A percentile compares a stretch with the other conserved stretches of the same genome.
Evolutionary conservation across 2,888 invertebrate genomes (phyloP).

Genomic region (Tetanocera ferruginea): DNA sequence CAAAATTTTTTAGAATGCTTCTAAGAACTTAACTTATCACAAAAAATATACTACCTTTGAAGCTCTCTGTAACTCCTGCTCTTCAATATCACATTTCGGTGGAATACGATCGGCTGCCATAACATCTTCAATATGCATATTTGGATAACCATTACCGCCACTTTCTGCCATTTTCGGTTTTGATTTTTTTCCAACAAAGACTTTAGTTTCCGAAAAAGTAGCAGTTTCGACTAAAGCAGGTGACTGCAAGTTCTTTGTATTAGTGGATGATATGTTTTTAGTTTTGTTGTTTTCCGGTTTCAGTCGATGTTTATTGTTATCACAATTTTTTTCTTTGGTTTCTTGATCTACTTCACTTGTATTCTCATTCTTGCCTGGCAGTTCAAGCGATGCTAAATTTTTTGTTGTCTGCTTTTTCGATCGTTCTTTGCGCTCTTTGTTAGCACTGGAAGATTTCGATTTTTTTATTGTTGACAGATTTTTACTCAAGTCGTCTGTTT

Average conservation of each 20-base stretch:
- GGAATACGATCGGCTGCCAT: constrained; percentile 52
- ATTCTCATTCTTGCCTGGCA: neutral
- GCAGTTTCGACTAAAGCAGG: neutral
- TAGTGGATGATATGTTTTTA: neutral
- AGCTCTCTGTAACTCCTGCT: constrained; percentile 74
- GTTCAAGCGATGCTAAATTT: neutral
- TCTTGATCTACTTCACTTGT: neutral
- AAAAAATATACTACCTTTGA: constrained; percentile 70
- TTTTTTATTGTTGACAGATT: constrained; percentile 49
- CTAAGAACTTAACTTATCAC: too few relatives aligned
- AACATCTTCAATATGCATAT: constrained; percentile 71
- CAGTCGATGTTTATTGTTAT: neutral
- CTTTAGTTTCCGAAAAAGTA: neutral
- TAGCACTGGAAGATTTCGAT: constrained; percentile 44
- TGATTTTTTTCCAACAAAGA: neutral
- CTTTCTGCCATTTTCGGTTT: neutral
- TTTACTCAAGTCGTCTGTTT: constrained; percentile 53
- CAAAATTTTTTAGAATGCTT: too few relatives aligned
- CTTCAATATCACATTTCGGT: constrained; percentile 72
- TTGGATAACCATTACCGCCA: constrained; percentile 53
- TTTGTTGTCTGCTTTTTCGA: constrained; percentile 50
- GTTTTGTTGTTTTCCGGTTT: neutral
- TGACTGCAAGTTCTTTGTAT: neutral
- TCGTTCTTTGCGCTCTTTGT: constrained; percentile 54
- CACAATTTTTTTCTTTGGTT: neutral